Evolutionary conservation across 92 coral and sea anemone genomes (phyloP), one percentile per base, ranked within the genome.

Genomic region (Ricordea florida): DNA sequence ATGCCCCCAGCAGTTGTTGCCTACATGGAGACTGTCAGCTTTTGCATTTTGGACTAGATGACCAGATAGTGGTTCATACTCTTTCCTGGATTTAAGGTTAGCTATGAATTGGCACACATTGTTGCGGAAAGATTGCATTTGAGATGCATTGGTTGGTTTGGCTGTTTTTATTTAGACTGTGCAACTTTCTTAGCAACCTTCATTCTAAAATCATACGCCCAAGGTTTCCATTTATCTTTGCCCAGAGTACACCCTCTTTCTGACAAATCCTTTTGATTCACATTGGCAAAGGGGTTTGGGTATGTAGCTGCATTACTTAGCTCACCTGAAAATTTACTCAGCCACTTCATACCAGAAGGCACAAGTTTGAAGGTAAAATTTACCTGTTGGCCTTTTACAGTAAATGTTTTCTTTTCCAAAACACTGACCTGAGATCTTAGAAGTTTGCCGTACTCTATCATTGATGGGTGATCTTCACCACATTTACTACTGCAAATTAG

Each of bases 301-400:
- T 79, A 79, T 20, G 77, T 70, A n/a, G 85, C 90, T 40, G 85
- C 81, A 78, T 78, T 85, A 33, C 62, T 78, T 42, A 85, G 24
- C 29, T 87, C 88, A 6, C 92, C 87, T 58, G 83, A 60, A 51
- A 75, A 81, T 62, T 50, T 87, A 34, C 71, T 46, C 14, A 87
- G 56, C 85, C 92, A 87, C 28, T 87, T 87, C 88, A 81, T 81
- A 34, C 81, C 88, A 2, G 87, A 77, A 1, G 88, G 92, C 16
- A 86, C 22, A 5, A 80, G 87, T 80, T 86, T 74, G 10, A 86
- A 48, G 21, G 70, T 20, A 80, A 86, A 80, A 22, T 50, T 84
- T 9, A 77, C 85, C 57, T 67, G 38, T 49, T 40, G 45, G 37
- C 62, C 72, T 74, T 34, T 61, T 46, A 61, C 34, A 28, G 72